Evolutionary conservation across 2,797 vertebrate genomes (phyloP).

Genomic region (Rhinella marina): DNA sequence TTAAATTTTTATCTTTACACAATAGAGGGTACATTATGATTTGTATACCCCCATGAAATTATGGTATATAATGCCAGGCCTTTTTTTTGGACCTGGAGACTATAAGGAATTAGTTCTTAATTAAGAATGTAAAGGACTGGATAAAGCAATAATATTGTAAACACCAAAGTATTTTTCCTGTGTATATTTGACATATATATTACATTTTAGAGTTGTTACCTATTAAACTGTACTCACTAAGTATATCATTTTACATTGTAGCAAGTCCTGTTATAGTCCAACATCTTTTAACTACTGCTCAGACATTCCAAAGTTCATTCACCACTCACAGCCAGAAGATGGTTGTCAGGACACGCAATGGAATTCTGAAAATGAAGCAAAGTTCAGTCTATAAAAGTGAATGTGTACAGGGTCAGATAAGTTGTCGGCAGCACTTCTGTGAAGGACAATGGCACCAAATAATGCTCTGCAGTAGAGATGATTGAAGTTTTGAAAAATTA

Average conservation of each 20-base stretch:
- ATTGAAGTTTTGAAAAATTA: too few species aligned
- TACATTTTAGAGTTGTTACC: background rate
- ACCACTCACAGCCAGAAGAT: background rate
- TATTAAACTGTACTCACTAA: background rate
- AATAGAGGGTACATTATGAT: too few species aligned
- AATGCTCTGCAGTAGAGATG: too few species aligned
- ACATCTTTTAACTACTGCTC: background rate
- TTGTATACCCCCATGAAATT: too few species aligned
- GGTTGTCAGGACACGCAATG: background rate
- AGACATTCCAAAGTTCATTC: background rate
- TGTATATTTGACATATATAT: too few species aligned
- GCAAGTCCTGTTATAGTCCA: background rate
- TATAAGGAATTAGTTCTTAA: too few species aligned
- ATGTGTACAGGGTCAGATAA: background rate
- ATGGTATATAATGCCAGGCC: too few species aligned
- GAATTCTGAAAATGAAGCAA: conserved; percentile 5
- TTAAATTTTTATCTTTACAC: too few species aligned
- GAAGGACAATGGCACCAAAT: background rate
- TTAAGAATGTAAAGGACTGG: too few species aligned
- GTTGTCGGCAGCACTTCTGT: background rate
- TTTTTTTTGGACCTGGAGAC: too few species aligned
- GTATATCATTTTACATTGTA: background rate
- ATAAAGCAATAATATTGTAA: too few species aligned
- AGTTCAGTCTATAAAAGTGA: background rate
- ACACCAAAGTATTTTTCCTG: too few species aligned